A percentile compares a stretch with the other conserved stretches of the same genome.
Evolutionary conservation across 2,888 invertebrate species (phyloP).

Genomic region (Encarsia formosa): DNA sequence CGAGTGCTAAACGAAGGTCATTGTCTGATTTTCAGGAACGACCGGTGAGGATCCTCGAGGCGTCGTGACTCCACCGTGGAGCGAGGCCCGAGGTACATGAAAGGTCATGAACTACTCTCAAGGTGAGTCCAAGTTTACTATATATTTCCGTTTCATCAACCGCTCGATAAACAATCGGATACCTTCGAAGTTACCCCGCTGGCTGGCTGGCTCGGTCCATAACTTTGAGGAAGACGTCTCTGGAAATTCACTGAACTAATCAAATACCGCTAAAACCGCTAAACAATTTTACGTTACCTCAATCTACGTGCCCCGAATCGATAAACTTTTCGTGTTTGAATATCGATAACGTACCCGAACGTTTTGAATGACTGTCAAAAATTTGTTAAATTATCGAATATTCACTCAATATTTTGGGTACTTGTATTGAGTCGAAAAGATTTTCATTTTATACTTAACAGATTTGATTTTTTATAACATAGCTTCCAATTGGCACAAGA

Average conservation of each 20-base stretch:
- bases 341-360: no score
- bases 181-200: not conserved
- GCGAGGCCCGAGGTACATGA: constrained; percentile 47
- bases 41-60: constrained; percentile 21
- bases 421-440: no score
- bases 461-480: no score
- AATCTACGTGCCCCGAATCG: constrained; percentile 48
- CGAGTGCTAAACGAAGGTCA: constrained; percentile 18
- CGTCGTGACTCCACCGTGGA: constrained; percentile 44
- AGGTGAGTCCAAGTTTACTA: constrained; percentile 36
- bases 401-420: no score
- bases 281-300: constrained; percentile 50
- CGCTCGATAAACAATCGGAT: not conserved
- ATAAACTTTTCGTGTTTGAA: no score
- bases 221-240: constrained; percentile 45
- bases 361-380: no score
- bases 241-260: constrained; percentile 50
- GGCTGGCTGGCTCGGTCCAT: not conserved
- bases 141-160: not conserved
- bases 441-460: no score
- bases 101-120: constrained; percentile 51
- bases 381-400: no score
- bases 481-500: no score
- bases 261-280: constrained; percentile 50
- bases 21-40: constrained; percentile 24